A percentile compares a stretch with the other conserved stretches of the same genome.
These are phyloP conservation scores for Cyprichromis sp. DNA, from an alignment of 2,113 vertebrate species.

Conservation along the genomic window DNA sequence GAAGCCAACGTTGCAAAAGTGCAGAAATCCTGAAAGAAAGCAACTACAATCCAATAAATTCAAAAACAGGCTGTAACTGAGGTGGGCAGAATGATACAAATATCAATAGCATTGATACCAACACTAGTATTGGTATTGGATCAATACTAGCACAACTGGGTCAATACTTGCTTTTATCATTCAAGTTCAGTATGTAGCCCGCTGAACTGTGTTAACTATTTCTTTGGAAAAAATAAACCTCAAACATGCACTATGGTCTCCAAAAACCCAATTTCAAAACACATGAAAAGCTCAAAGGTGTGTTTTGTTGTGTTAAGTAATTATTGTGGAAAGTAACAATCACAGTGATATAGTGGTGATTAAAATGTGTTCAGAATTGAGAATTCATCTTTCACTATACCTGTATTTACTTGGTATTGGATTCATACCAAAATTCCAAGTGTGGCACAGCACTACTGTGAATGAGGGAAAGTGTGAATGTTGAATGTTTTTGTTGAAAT, in stretches of 20 bases:
- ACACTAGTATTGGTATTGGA: background rate
- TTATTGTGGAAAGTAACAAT: too few species aligned
- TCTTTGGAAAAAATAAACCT: background rate
- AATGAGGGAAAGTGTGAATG: fast-evolving
- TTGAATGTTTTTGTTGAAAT: too few species aligned
- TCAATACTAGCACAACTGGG: background rate
- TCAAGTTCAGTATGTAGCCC: background rate
- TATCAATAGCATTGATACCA: background rate
- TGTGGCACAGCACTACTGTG: too few species aligned
- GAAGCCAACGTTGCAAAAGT: background rate
- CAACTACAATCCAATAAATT: background rate
- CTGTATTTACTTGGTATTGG: too few species aligned
- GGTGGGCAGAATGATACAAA: fast-evolving
- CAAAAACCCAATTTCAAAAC: background rate
- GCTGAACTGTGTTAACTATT: background rate
- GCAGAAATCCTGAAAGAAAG: background rate
- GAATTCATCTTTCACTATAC: too few species aligned
- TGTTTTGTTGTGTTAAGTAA: too few species aligned
- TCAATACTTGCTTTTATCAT: background rate
- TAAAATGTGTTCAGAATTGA: too few species aligned
- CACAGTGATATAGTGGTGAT: too few species aligned
- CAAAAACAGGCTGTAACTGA: background rate
- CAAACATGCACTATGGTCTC: background rate
- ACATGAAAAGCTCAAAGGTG: too few species aligned
- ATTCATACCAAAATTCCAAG: too few species aligned